phyloP scores from a whole-genome alignment of 2,113 vertebrate genomes.

The Caranx ignobilis region DNA sequence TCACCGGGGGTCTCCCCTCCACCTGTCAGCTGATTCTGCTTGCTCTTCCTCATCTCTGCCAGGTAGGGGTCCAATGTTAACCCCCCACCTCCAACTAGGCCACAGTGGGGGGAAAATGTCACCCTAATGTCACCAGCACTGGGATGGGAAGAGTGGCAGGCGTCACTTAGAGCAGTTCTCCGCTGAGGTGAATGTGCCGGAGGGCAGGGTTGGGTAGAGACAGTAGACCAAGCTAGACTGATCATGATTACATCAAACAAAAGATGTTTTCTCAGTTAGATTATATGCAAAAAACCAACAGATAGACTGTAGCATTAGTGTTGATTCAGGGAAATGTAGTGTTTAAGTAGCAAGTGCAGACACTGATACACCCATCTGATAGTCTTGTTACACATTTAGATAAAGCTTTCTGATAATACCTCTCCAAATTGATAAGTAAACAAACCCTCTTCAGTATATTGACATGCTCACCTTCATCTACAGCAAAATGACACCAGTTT shows the following conservation, averaged over 20 bases:
- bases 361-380: neutral
- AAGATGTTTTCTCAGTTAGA: slow-evolving; percentile 31
- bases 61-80: slow-evolving; percentile 73
- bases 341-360: slow-evolving; percentile 24
- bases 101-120: slow-evolving; percentile 79
- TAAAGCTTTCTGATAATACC: slow-evolving; percentile 6
- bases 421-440: slow-evolving; percentile 4
- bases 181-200: slow-evolving; percentile 58
- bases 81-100: slow-evolving; percentile 48
- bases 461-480: neutral
- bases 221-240: slow-evolving; percentile 14
- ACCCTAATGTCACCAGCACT: slow-evolving; percentile 73
- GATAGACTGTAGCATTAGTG: slow-evolving; percentile 11
- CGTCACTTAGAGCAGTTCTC: slow-evolving; percentile 52
- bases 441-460: neutral
- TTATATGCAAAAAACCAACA: slow-evolving; percentile 39
- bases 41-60: slow-evolving; percentile 72
- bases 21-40: slow-evolving; percentile 60
- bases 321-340: slow-evolving; percentile 34
- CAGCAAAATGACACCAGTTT: neutral
- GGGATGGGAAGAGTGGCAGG: slow-evolving; percentile 74
- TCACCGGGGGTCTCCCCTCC: slow-evolving; percentile 64
- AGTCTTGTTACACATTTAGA: slow-evolving; percentile 18
- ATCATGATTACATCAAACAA: slow-evolving; percentile 43
- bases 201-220: slow-evolving; percentile 61